These are phyloP conservation scores for Eustalomyia histrio DNA, from an alignment of 2,888 invertebrate species.

Conservation along the genomic window DNA sequence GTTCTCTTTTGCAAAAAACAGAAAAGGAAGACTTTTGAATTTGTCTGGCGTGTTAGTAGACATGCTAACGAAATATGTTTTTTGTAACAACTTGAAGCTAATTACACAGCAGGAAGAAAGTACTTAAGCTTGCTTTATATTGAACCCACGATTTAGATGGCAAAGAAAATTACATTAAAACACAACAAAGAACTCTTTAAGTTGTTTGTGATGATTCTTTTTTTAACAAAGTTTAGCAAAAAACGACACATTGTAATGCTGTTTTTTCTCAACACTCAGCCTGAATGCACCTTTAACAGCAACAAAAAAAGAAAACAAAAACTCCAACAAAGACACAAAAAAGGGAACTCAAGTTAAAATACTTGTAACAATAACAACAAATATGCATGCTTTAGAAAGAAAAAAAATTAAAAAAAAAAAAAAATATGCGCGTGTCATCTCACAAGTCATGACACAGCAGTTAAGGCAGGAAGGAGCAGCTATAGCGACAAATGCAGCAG, in stretches of 20 bases:
- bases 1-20: slow-evolving; percentile 18
- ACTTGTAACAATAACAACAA: slow-evolving; percentile 54
- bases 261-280: slow-evolving; percentile 45
- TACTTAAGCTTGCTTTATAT: slow-evolving; percentile 57
- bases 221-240: slow-evolving; percentile 22
- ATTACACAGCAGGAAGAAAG: slow-evolving; percentile 65
- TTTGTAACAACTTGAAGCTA: slow-evolving; percentile 63
- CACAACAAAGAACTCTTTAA: slow-evolving; percentile 57
- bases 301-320: background rate
- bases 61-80: slow-evolving; percentile 28
- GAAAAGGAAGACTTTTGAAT: slow-evolving; percentile 45
- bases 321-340: slow-evolving; percentile 22
- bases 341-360: slow-evolving; percentile 49
- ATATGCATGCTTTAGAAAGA: slow-evolving; percentile 48
- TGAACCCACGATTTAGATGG: slow-evolving; percentile 49
- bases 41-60: slow-evolving; percentile 46
- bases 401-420: slow-evolving; percentile 16
- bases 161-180: slow-evolving; percentile 41
- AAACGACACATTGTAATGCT: slow-evolving; percentile 15
- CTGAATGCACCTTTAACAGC: slow-evolving; percentile 53
- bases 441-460: slow-evolving; percentile 52
- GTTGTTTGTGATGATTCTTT: slow-evolving; percentile 52
- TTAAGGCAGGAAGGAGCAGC: slow-evolving; percentile 23
- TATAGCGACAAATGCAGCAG: slow-evolving; percentile 33
- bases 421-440: slow-evolving; percentile 62